Base-by-base conservation (phyloP, 2,113 vertebrate species). In the Takifugu bimaculatus region DNA sequence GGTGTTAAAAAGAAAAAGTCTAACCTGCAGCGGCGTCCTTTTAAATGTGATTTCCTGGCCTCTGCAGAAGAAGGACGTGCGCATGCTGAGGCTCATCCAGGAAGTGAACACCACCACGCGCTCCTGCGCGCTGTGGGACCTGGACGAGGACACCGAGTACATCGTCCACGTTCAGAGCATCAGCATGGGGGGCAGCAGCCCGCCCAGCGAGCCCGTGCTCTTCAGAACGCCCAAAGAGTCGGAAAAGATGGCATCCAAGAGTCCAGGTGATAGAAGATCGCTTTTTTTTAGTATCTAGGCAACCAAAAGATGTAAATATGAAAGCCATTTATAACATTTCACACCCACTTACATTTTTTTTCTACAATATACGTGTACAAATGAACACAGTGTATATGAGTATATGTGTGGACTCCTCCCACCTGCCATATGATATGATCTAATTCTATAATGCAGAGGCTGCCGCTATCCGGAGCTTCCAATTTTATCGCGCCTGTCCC, bases 61-160 rank as follows among this genome's bases (percentile, higher is more conserved):
- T 29, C 60, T 32, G 84, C 91, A 98, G 95, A 97, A 96, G 88
- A 97, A 97, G 85, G 93, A 96, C 0, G 94, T 96, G 78, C 91
- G 91, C 84, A 98, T 96, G 96, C 91, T 98, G 77, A 93, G 96
- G 76, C 95, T 98, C 89, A 98, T 98, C 89, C 96, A 98, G 92
- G 96, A 98, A 88, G 94, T 98, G 85, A 98, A 98, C 91, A 98
- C 96, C 73, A 98, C 96, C 87, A 97, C 94, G 2, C 93, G 91
- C 71, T 97, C 93, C 48, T 98, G 96, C 75, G 93, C 93, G 84
- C 92, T 98, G 84, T 98, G 96, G 96, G 96, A 98, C 85, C 90
- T 98, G 82, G 95, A 97, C 76, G 94, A 95, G 69, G 96, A 97
- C 87, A 96, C 96, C 0, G 96, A 98, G 80, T 98, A 98, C 84